Conservation (phyloP, 2,113 vertebrate species). For the Empidonax alnorum region DNA sequence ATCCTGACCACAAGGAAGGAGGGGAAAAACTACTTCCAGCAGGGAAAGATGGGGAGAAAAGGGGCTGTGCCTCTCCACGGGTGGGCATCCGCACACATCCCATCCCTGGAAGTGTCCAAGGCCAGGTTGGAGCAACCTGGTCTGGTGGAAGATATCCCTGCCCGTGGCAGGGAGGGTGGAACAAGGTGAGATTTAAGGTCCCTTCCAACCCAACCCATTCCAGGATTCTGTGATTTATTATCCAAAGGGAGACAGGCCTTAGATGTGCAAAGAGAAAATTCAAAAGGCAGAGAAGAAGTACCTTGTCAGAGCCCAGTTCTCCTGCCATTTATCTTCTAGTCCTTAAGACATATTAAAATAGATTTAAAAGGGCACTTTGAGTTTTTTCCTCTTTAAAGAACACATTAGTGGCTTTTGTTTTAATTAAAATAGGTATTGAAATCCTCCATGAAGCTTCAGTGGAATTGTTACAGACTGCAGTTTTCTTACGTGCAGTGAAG, state of each 20-base stretch:
- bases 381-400: conserved; percentile 75
- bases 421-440: conserved; percentile 86
- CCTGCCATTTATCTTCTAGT: conserved; percentile 74
- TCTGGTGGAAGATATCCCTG: neutral
- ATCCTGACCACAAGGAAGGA: neutral
- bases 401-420: conserved; percentile 82
- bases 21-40: neutral
- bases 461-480: conserved; percentile 74
- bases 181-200: neutral
- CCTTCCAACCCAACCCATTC: neutral
- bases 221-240: neutral
- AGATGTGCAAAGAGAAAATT: neutral
- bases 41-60: neutral
- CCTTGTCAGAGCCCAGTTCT: conserved; percentile 50
- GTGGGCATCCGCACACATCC: rapidly evolving
- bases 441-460: conserved; percentile 81
- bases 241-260: neutral
- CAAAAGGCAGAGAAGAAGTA: neutral
- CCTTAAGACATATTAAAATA: conserved; percentile 83
- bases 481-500: conserved; percentile 66
- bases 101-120: neutral
- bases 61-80: neutral
- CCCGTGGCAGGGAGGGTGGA: neutral
- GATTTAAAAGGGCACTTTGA: conserved; percentile 76
- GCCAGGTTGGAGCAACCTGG: neutral